A percentile compares a stretch with the other conserved stretches of the same genome.
phyloP scores from a whole-genome alignment of 2,113 vertebrate genomes.

The Caracal caracal region DNA sequence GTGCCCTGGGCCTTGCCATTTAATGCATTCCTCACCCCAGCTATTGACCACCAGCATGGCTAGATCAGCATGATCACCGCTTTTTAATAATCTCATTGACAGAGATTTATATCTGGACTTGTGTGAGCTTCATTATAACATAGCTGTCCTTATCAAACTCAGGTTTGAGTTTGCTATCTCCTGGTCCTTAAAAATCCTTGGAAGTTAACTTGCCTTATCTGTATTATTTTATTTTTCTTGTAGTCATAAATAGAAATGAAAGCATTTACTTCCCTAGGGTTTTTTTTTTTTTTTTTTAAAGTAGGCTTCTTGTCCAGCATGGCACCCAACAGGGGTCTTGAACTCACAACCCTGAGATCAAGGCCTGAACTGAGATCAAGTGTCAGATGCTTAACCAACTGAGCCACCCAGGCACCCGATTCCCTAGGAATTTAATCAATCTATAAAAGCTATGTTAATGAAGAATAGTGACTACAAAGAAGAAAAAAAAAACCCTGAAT shows the following conservation, averaged over 20 bases:
- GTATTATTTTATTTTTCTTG: background rate
- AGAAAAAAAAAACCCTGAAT: background rate
- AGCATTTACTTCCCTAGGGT: background rate
- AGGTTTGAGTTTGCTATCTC: background rate
- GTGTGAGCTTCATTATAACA: background rate
- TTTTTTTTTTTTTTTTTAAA: background rate
- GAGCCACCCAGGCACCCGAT: background rate
- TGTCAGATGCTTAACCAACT: too few species aligned
- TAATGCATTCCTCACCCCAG: background rate
- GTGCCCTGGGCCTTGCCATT: background rate
- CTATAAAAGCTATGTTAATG: background rate
- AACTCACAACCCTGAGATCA: too few species aligned
- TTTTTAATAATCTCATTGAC: background rate
- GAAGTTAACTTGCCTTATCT: background rate
- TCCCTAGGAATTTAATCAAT: background rate
- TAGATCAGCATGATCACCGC: background rate
- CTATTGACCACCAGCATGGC: background rate
- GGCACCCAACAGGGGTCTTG: too few species aligned
- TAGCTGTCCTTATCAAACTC: background rate
- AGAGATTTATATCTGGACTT: background rate
- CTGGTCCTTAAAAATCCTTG: constrained; percentile 18
- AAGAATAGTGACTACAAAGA: background rate
- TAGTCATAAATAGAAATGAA: background rate
- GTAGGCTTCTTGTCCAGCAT: too few species aligned
- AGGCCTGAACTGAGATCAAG: too few species aligned